Base-by-base conservation (phyloP, 64 coral and sea anemone species). In the Dendronephthya gigantea region DNA sequence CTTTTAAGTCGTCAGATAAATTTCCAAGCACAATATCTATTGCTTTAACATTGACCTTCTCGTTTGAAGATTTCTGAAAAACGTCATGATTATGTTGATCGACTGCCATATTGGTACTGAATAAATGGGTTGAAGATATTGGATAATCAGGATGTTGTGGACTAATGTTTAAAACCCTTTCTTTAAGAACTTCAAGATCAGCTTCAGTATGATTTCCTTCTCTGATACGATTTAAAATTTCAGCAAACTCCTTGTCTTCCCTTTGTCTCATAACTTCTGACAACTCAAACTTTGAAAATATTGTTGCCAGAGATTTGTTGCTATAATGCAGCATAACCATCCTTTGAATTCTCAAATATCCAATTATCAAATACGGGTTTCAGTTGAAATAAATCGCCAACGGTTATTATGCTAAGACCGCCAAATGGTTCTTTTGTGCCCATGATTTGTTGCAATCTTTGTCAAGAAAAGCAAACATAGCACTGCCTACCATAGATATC, bases 391-490 rank as follows among this genome's bases (percentile, higher is more conserved):
- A 45, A 45, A 11, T 45, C 41, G 41, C 41, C 41, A 45, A 45
- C 41, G 11, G 41, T 11, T 45, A 45, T 45, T 45, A 45, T 45
- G 41, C 41, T 45, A 45, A 45, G 41, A 45, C 41, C 41, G 41
- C 41, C 41, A 45, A 45, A 45, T 6, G 41, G 41, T 45, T 45
- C 41, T 45, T 45, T 45, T 11, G 41, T 45, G 4, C 41, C 41
- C 41, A 45, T 45, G 11, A 45, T 45, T 86, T 90, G 89, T 82
- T 90, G 89, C 35, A 90, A 86, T 36, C 89, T 32, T 66, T 58
- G 79, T 45, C 81, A 11, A 90, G 25, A 48, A 90, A 90, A 82
- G 85, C 86, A 82, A 90, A 90, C 89, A 90, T 90, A 10, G 83
- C 89, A 90, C 89, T 86, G 40, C 89, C 89, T 8, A 86, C 70